Evolutionary conservation across 2,113 vertebrate species (phyloP).

Genomic region (Chaetodon auriga): DNA sequence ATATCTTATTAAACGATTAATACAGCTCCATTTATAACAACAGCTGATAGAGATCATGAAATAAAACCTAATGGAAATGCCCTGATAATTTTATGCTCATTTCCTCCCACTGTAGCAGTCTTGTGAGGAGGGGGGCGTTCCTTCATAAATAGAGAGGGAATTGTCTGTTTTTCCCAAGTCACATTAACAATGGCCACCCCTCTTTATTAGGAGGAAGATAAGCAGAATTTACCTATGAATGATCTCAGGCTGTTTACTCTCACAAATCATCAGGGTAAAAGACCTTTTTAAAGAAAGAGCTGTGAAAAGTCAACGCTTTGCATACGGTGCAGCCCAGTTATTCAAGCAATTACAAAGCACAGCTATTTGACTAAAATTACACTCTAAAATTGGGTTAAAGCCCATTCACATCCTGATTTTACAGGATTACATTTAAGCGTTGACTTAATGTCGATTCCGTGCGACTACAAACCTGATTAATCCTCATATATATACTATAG

Average conservation of each 20-base stretch:
- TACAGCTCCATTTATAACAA: conserved; percentile 46
- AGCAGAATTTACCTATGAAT: conserved; percentile 79
- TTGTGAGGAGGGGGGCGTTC: conserved; percentile 43
- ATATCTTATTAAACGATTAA: conserved; percentile 74
- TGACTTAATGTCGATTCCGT: conserved; percentile 59
- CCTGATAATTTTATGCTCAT: conserved; percentile 61
- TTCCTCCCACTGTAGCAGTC: conserved; percentile 46
- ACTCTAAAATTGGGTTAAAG: conserved; percentile 60
- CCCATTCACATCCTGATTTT: conserved; percentile 52
- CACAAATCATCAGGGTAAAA: conserved; percentile 61
- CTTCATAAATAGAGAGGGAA: conserved; percentile 60
- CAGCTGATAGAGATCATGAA: conserved; percentile 48
- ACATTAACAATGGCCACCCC: conserved; percentile 67
- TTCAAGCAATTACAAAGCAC: conserved; percentile 43
- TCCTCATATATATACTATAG: conserved; percentile 42
- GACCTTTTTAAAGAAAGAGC: conserved; percentile 30
- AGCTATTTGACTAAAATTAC: conserved; percentile 56
- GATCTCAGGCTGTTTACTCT: conserved; percentile 69
- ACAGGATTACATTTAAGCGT: conserved; percentile 69
- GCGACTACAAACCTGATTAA: conserved; percentile 61
- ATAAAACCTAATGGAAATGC: conserved; percentile 66
- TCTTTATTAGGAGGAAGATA: conserved; percentile 60
- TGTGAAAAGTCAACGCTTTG: conserved; percentile 57
- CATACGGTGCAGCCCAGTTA: conserved; percentile 40
- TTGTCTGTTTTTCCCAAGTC: conserved; percentile 57